Evolutionary conservation across 2,888 invertebrate species (phyloP), one percentile per base, ranked within the genome.

Genomic region (Chymomyza fuscimana): DNA sequence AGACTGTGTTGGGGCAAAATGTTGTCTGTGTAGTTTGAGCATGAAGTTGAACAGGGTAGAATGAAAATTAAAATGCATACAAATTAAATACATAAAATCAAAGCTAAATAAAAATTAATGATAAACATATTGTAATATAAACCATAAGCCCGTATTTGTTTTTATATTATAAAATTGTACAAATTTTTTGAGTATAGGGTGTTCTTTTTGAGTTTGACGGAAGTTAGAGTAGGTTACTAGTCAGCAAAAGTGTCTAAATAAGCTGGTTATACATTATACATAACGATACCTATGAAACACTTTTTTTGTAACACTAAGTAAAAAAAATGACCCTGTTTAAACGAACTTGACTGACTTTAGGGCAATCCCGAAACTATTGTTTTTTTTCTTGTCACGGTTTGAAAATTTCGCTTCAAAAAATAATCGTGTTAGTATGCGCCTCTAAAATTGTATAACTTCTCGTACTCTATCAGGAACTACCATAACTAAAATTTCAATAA

Each of bases 21-120:
- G 70, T 85, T 86, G 79, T 85, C 88, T 86, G 63, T 67, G 12
- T 46, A 15, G 32, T 32, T n/a, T 5, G 29, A 15, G 22, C 1
- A 25, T 25, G 25, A 25, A 25, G 22, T 25, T 4, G 15, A 29
- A 4, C 19, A 52, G 16, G 46, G 58, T 22, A 19, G 52, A 19
- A n/a, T 6, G 22, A 60, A 60, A 60, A 69, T n/a, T 29, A 67
- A 76, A 65, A 62, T 71, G 65, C 50, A 68, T 62, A 74, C 54
- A 76, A 66, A 46, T 15, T 62, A 65, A 9, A 65, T 74, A 74
- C 65, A 64, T 25, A 77, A 25, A 76, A 67, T 70, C 16, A 52
- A 52, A 74, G 67, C 72, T 77, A 84, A 80, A 79, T 62, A 63
- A 50, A 70, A 76, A 72, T 72, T 51, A 67, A 67, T 32, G 12